phyloP scores from a whole-genome alignment of 1,140 invertebrate species.

The Laupala kohalensis region DNA sequence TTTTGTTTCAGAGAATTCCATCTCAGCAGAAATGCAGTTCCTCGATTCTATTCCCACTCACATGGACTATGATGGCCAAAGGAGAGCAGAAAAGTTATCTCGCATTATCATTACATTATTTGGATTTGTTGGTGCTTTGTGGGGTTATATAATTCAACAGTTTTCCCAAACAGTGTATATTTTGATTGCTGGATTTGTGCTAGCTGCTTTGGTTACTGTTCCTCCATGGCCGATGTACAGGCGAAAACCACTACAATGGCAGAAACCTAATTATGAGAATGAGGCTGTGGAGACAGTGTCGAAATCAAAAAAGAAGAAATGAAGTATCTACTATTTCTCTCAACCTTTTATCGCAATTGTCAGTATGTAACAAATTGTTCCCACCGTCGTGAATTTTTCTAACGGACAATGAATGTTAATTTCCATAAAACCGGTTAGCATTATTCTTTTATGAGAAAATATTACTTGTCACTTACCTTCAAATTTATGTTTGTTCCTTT shows the following conservation, averaged over 20 bases:
- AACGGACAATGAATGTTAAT: too few species aligned
- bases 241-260: slow-evolving; percentile 79
- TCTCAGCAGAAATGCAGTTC: not conserved
- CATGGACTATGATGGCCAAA: slow-evolving; percentile 81
- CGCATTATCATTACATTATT: slow-evolving; percentile 80
- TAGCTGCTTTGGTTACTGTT: slow-evolving; percentile 73
- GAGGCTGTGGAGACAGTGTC: slow-evolving; percentile 15
- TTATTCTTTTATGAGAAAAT: too few species aligned
- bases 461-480: too few species aligned
- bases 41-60: not conserved
- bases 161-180: slow-evolving; percentile 91
- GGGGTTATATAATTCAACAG: slow-evolving; percentile 89
- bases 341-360: too few species aligned
- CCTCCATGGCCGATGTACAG: slow-evolving; percentile 91
- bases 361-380: too few species aligned
- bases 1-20: too few species aligned
- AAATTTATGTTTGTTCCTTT: too few species aligned
- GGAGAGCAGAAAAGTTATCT: slow-evolving; percentile 72
- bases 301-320: slow-evolving; percentile 32
- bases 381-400: too few species aligned
- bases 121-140: slow-evolving; percentile 74
- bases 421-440: too few species aligned
- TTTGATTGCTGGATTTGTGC: slow-evolving; percentile 74
- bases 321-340: too few species aligned
- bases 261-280: slow-evolving; percentile 45